Percentiles rank a stretch among this genome's conserved stretches.
Evolutionary conservation across 1,140 invertebrate genomes (phyloP).

Genomic region (Homarus americanus): DNA sequence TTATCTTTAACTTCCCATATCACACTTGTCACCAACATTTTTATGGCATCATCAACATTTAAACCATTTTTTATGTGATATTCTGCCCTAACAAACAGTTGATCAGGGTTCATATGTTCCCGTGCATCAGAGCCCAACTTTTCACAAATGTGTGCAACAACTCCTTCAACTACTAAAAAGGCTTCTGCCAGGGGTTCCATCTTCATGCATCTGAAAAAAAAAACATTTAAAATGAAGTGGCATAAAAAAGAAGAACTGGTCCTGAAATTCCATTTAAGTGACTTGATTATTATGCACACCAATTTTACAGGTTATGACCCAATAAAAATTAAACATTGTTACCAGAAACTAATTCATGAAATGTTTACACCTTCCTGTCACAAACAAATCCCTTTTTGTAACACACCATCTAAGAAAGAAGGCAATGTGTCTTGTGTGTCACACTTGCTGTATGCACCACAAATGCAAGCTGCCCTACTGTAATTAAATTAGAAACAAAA

Average conservation of each 20-base stretch:
- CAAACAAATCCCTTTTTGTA: too few relatives aligned
- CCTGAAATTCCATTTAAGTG: background rate
- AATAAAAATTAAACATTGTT: too few relatives aligned
- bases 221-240: background rate
- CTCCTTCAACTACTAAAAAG: conserved; percentile 38
- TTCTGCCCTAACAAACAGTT: conserved; percentile 42
- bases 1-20: conserved; percentile 3
- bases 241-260: background rate
- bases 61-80: conserved; percentile 24
- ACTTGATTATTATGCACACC: too few relatives aligned
- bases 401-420: too few relatives aligned
- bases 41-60: conserved; percentile 23
- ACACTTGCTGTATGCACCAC: too few relatives aligned
- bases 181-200: conserved; percentile 47
- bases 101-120: conserved; percentile 26
- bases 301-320: too few relatives aligned
- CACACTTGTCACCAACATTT: conserved; percentile 6
- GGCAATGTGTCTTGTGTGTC: too few relatives aligned
- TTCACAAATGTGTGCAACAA: conserved; percentile 27
- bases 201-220: conserved; percentile 23
- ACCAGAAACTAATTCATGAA: too few relatives aligned
- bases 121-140: conserved; percentile 37
- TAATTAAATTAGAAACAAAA: too few relatives aligned
- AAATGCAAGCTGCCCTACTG: too few relatives aligned
- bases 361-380: too few relatives aligned